Conservation (phyloP, 2,113 vertebrate species). For the Tetrao urogallus region DNA sequence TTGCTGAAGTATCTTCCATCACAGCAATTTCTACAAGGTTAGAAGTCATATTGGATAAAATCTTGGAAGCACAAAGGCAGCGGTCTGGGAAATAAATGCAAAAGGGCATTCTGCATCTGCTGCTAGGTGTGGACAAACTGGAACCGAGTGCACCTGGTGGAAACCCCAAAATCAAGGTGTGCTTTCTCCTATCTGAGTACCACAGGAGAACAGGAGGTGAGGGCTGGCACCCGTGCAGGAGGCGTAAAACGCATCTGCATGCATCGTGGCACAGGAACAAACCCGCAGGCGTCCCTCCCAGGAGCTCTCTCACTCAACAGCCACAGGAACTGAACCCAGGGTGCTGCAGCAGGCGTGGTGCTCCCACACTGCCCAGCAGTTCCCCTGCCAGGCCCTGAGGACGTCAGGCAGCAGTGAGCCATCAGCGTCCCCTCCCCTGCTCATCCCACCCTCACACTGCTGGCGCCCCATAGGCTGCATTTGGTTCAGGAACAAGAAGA, state of each 20-base stretch:
- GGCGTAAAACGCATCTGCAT: accelerated
- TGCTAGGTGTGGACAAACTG: background rate
- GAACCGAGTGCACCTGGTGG: background rate
- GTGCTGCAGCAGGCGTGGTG: accelerated
- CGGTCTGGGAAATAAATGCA: slow-evolving; percentile 55
- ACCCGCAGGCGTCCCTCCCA: background rate
- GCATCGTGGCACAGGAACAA: background rate
- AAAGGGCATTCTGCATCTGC: slow-evolving; percentile 52
- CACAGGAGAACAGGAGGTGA: background rate
- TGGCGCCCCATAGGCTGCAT: accelerated
- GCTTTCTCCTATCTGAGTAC: background rate
- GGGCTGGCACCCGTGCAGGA: accelerated
- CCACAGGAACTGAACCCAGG: background rate
- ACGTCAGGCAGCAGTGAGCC: background rate
- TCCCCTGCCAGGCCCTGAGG: background rate
- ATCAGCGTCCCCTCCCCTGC: accelerated
- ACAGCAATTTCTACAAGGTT: slow-evolving; percentile 69
- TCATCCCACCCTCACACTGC: accelerated
- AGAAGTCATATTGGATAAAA: slow-evolving; percentile 74
- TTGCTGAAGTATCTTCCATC: slow-evolving; percentile 75
- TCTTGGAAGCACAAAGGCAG: slow-evolving; percentile 58
- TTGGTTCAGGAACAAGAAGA: background rate
- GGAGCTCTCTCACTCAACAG: accelerated
- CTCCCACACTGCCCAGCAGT: accelerated
- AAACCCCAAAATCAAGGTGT: background rate